These are phyloP conservation scores for Dendroctonus valens DNA, from an alignment of 1,140 invertebrate species.

Conservation along the genomic window DNA sequence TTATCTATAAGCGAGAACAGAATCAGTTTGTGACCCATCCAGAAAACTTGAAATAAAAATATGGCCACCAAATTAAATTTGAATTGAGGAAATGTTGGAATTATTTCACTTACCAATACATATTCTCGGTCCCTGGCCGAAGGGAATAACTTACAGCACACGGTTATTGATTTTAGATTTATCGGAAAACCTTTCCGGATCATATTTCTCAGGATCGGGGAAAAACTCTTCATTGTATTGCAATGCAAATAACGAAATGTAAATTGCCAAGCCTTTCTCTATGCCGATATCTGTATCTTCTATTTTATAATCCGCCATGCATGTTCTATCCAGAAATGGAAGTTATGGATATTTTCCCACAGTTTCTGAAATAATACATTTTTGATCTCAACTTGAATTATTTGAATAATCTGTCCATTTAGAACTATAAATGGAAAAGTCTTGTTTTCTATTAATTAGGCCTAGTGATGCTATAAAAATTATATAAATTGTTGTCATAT, in stretches of 20 bases:
- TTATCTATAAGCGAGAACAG: no score
- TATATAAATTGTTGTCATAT: no score
- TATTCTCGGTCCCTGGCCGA: constrained; percentile 34
- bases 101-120: constrained; percentile 33
- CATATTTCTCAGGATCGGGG: constrained; percentile 52
- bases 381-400: no score
- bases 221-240: constrained; percentile 48
- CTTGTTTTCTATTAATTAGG: no score
- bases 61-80: no score
- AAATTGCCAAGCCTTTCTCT: constrained; percentile 49
- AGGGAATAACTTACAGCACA: constrained; percentile 31
- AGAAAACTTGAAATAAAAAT: no score
- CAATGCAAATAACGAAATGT: constrained; percentile 51
- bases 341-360: constrained; percentile 55
- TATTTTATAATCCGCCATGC: constrained; percentile 52
- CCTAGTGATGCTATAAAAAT: no score
- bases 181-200: constrained; percentile 51
- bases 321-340: constrained; percentile 50
- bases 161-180: constrained; percentile 37
- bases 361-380: constrained; percentile 49
- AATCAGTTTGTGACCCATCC: no score
- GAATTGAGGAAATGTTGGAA: no score
- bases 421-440: no score
- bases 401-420: no score
- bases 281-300: constrained; percentile 50